Conservation (phyloP, 1,140 invertebrate genomes). For the Calliopsis andreniformis region DNA sequence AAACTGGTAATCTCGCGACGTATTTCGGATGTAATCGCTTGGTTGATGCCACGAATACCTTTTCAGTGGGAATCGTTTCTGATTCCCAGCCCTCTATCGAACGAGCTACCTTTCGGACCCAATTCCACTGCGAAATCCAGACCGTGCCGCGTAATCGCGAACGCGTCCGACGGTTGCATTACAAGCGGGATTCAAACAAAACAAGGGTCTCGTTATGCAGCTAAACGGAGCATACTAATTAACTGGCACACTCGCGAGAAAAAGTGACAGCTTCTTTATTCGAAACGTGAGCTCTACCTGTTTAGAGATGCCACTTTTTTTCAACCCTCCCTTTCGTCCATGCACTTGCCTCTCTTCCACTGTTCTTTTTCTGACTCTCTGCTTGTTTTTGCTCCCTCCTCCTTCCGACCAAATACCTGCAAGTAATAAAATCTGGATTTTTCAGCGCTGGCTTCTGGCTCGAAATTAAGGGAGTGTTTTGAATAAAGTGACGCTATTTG, state of each 20-base stretch:
- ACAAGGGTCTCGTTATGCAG: conserved; percentile 58
- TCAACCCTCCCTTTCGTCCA: too few relatives aligned
- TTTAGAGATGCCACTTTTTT: not conserved
- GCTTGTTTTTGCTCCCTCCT: not conserved
- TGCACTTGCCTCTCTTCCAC: too few relatives aligned
- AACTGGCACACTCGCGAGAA: not conserved
- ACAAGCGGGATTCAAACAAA: conserved; percentile 33
- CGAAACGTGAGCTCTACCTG: conserved; percentile 4
- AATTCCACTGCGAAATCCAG: not conserved
- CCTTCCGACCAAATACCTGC: too few relatives aligned
- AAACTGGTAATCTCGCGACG: too few relatives aligned
- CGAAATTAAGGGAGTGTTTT: too few relatives aligned
- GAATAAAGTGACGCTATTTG: too few relatives aligned
- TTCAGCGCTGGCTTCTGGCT: too few relatives aligned
- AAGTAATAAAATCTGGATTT: too few relatives aligned
- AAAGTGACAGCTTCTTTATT: conserved; percentile 2
- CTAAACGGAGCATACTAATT: conserved; percentile 57
- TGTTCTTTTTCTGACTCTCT: not conserved
- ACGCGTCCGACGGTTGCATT: conserved; percentile 4
- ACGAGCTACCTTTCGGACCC: too few relatives aligned
- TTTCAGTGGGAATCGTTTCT: too few relatives aligned
- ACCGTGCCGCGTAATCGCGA: not conserved
- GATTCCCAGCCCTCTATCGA: too few relatives aligned
- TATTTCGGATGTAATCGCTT: not conserved
- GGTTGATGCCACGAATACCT: too few relatives aligned